phyloP scores from a whole-genome alignment of 2,113 vertebrate genomes.

The Otolemur garnettii region DNA sequence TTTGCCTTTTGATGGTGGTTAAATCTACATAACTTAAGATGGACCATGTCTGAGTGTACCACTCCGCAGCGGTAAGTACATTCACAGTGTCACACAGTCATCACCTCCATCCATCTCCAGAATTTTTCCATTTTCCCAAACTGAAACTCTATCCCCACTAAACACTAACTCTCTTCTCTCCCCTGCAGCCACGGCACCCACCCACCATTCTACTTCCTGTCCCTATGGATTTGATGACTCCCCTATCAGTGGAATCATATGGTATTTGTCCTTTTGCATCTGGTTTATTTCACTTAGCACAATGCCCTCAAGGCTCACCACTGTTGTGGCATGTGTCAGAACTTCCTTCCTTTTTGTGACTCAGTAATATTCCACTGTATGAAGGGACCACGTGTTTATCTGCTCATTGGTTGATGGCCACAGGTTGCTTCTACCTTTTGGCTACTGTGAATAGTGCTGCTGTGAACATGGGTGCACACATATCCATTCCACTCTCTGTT shows the following conservation, averaged over 20 bases:
- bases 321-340: rapidly evolving
- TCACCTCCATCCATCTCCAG: neutral
- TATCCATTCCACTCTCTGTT: neutral
- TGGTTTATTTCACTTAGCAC: neutral
- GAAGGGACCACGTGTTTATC: rapidly evolving
- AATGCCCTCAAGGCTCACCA: neutral
- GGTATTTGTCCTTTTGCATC: rapidly evolving
- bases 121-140: neutral
- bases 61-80: rapidly evolving
- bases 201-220: neutral
- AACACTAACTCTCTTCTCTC: too few relatives aligned
- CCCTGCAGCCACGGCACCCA: neutral
- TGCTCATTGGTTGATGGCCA: rapidly evolving
- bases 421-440: too few relatives aligned
- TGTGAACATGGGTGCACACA: rapidly evolving
- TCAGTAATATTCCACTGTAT: neutral
- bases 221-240: rapidly evolving
- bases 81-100: rapidly evolving
- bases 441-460: rapidly evolving
- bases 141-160: neutral
- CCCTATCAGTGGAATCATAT: neutral
- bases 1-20: neutral
- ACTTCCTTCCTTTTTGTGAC: neutral
- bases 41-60: neutral
- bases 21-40: neutral